Percentiles rank a stretch among this genome's conserved stretches.
Evolutionary conservation across 2,888 invertebrate genomes (phyloP).

Genomic region (Lottia gigantea): DNA sequence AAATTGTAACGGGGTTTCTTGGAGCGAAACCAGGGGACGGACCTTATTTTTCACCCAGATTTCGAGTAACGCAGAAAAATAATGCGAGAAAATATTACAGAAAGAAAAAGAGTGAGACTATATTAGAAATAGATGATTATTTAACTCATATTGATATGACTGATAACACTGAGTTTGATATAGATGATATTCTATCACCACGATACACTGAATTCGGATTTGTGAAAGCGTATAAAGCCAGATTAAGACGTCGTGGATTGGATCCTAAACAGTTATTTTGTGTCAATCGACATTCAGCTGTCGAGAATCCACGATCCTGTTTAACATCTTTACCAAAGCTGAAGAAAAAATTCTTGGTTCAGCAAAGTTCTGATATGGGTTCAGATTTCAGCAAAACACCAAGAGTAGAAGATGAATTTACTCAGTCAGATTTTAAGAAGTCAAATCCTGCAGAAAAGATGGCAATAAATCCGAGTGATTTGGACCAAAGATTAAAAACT

Average conservation of each 20-base stretch:
- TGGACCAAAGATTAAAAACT: background rate
- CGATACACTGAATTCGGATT: background rate
- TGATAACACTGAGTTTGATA: background rate
- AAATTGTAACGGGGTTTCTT: background rate
- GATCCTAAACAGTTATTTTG: constrained; percentile 2
- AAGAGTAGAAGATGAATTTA: background rate
- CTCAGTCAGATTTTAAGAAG: background rate
- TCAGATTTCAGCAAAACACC: background rate
- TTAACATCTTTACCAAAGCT: constrained; percentile 4
- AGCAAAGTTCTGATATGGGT: background rate
- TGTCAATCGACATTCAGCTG: background rate
- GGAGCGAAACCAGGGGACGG: background rate
- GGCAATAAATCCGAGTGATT: background rate
- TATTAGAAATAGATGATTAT: background rate
- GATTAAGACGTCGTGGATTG: background rate
- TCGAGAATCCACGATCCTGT: background rate
- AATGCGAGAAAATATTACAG: background rate
- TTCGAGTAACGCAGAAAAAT: background rate
- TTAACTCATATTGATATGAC: background rate
- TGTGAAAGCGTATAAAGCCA: constrained; percentile 3
- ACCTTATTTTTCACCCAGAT: constrained; percentile 4
- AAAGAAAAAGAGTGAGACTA: background rate
- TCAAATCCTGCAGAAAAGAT: background rate
- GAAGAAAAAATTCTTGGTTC: background rate
- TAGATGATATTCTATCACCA: background rate